Base-by-base conservation (phyloP, 2,888 invertebrate genomes). In the Camponotus fellah region DNA sequence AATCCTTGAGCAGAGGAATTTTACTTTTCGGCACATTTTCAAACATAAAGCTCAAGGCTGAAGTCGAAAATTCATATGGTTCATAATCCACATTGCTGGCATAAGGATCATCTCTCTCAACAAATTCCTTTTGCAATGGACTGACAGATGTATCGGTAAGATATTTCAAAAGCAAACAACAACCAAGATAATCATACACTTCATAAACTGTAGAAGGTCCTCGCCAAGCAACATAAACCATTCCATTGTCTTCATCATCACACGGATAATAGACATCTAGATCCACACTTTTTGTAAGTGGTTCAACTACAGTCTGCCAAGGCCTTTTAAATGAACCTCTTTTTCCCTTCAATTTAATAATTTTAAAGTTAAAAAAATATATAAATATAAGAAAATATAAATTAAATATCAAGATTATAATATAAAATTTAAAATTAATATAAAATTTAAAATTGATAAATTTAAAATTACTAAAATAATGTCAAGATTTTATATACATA, bases 141-240 rank as follows among this genome's bases (percentile, higher is more conserved):
- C 98, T 97, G 21, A 98, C 97, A 10, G 98, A 97, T n/a, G 98
- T 98, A 91, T 98, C 97, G 14, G 98, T 97, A 81, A 99, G 95
- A 95, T 98, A 99, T 84, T 98, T 97, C 89, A 98, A 95, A 58
- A 98, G 94, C 17, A 98, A 95, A 49, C 96, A 96, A 87, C 97
- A 96, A 8, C 96, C 97, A 3, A 96, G 96, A 86, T 97, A 93
- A 76, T 96, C 96, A 88, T 96, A 96, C 85, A 96, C 93, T 76
- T 97, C 96, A 0, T 94, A 93, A 3, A 96, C 95, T 53, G 96
- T 96, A 0, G 96, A 96, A 0, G 98, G 98, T 3, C 98, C 98
- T 85, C 98, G 96, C 97, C 98, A 98, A 0, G 97, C 97, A 84
- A 97, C 96, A 85, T 96, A 94, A 77, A 98, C 97, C 94, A 98